Conservation (phyloP, 1,140 invertebrate species). For the Ridgeia piscesae region DNA sequence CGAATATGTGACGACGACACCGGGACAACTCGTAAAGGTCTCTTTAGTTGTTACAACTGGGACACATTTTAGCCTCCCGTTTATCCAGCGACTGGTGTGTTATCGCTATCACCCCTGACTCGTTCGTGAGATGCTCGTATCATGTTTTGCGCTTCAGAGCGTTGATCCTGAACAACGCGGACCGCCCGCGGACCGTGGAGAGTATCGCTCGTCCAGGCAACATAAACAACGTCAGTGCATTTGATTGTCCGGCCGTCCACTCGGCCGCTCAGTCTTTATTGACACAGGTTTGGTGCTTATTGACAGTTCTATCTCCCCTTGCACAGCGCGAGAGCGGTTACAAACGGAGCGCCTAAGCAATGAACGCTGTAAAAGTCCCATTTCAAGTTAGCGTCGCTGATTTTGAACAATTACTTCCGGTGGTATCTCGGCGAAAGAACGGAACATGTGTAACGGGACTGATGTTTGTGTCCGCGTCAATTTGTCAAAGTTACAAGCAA, state of each 20-base stretch:
- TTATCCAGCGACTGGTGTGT: background rate
- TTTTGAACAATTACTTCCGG: background rate
- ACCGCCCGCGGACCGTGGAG: background rate
- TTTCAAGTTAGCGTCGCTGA: background rate
- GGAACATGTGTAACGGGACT: background rate
- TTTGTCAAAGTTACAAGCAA: background rate
- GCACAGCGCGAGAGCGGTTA: background rate
- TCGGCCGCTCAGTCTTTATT: background rate
- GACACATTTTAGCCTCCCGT: background rate
- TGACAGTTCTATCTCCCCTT: background rate
- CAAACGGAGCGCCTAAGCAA: background rate
- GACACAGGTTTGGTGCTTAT: background rate
- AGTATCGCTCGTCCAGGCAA: background rate
- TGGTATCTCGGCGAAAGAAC: background rate
- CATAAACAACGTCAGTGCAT: background rate
- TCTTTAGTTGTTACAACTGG: no score
- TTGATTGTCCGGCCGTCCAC: background rate
- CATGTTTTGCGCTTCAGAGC: background rate
- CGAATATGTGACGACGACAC: no score
- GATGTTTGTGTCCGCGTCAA: background rate
- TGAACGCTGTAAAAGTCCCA: background rate
- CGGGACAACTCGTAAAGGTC: no score
- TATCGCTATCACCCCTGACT: background rate
- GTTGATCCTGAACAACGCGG: background rate
- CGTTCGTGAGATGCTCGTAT: background rate